A percentile compares a stretch with the other conserved stretches of the same genome.
Evolutionary conservation across 2,113 vertebrate species (phyloP).

Genomic region (Manacus vitellinus): DNA sequence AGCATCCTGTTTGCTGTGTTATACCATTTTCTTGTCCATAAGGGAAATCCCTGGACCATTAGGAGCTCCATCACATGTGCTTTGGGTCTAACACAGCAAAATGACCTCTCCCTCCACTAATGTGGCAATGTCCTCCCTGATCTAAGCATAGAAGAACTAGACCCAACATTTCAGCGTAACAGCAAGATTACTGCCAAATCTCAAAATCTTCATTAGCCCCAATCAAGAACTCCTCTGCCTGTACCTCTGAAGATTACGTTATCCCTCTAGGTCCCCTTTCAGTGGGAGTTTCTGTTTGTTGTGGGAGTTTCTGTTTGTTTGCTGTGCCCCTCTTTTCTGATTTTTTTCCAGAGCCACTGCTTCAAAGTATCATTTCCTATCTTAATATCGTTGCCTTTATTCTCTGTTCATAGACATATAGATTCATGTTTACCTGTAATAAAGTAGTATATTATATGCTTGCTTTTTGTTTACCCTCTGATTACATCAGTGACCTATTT

Average conservation of each 20-base stretch:
- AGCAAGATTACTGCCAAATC: background rate
- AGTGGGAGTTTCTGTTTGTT: background rate
- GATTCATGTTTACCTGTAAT: background rate
- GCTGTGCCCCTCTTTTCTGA: background rate
- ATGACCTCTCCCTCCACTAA: background rate
- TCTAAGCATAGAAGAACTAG: background rate
- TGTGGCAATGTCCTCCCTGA: background rate
- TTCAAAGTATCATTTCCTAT: background rate
- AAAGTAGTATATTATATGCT: background rate
- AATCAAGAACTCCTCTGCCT: background rate
- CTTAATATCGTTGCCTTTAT: background rate
- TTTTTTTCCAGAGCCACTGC: background rate
- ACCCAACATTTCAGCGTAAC: background rate
- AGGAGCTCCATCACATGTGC: background rate
- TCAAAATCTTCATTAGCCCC: background rate
- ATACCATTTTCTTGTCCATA: background rate
- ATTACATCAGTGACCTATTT: background rate
- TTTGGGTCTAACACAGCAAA: background rate
- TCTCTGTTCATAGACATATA: background rate
- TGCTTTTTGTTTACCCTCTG: background rate
- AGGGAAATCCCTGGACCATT: background rate
- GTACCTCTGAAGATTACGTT: background rate
- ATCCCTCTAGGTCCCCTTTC: background rate
- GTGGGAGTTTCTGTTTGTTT: background rate
- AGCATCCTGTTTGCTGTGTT: background rate